phyloP scores from a whole-genome alignment of 2,888 invertebrate genomes.

The Dendrolimus houi region DNA sequence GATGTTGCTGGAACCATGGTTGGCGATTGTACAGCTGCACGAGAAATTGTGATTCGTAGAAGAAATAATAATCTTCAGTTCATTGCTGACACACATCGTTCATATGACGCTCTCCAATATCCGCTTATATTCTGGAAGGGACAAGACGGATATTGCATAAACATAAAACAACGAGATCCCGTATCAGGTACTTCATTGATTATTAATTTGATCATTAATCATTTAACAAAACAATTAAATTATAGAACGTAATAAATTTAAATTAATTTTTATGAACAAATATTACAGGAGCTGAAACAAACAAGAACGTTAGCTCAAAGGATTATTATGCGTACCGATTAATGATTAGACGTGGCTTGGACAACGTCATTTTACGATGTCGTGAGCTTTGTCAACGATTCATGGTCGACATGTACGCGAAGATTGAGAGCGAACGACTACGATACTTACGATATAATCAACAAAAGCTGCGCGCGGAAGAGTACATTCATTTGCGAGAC shows the following conservation, averaged over 20 bases:
- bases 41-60: slow-evolving; percentile 9
- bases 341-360: slow-evolving; percentile 15
- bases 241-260: slow-evolving; percentile 2
- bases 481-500: slow-evolving; percentile 17
- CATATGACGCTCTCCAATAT: slow-evolving; percentile 12
- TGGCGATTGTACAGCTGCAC: slow-evolving; percentile 8
- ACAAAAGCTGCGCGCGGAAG: slow-evolving; percentile 22
- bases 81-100: slow-evolving; percentile 6
- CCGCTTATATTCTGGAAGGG: slow-evolving; percentile 12
- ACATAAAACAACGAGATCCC: slow-evolving; percentile 5
- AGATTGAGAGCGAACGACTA: slow-evolving; percentile 38
- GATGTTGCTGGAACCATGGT: slow-evolving; percentile 14
- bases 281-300: slow-evolving; percentile 15
- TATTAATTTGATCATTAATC: slow-evolving; percentile 3
- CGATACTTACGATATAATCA: slow-evolving; percentile 22
- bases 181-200: slow-evolving; percentile 4
- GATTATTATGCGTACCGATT: slow-evolving; percentile 16
- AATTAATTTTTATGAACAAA: slow-evolving; percentile 2
- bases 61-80: slow-evolving; percentile 8
- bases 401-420: slow-evolving; percentile 37
- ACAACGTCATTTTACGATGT: slow-evolving; percentile 14
- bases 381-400: slow-evolving; percentile 18
- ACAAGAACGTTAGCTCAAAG: slow-evolving; percentile 15
- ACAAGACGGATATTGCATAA: slow-evolving; percentile 10
- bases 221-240: slow-evolving; percentile 5